These are phyloP conservation scores for Peromyscus polionotus DNA, from an alignment of 2,113 vertebrate genomes.

Conservation along the genomic window DNA sequence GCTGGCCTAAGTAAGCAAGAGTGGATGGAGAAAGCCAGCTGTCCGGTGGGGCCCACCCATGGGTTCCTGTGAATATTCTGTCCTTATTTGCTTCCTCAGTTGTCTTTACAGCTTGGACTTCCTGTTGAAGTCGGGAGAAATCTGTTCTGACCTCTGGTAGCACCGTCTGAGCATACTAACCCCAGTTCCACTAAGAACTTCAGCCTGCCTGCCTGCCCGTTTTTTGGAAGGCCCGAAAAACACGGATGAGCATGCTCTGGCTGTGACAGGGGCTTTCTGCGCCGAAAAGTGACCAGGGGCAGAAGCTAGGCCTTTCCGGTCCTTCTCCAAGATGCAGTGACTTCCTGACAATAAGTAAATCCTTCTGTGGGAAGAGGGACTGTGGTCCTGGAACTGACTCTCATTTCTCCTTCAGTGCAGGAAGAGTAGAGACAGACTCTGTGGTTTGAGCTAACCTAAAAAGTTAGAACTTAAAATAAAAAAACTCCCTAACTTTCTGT, in stretches of 20 bases:
- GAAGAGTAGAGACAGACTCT: neutral
- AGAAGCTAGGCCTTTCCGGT: neutral
- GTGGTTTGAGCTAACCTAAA: neutral
- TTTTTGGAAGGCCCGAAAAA: neutral
- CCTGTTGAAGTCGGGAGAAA: neutral
- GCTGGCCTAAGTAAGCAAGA: neutral
- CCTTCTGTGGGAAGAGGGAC: neutral
- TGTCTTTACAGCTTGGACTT: neutral
- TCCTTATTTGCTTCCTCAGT: neutral
- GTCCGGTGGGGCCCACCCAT: neutral
- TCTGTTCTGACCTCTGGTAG: neutral
- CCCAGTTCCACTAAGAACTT: neutral
- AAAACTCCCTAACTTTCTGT: neutral
- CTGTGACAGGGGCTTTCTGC: neutral
- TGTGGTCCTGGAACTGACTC: neutral
- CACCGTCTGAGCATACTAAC: neutral
- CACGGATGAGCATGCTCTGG: neutral
- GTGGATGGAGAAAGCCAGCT: neutral
- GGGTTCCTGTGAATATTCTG: neutral
- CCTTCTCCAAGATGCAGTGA: neutral
- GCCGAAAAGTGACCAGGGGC: neutral
- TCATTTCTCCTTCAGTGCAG: neutral
- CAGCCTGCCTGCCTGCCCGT: neutral
- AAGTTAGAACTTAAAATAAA: neutral
- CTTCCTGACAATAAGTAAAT: constrained; percentile 21